Percentiles rank a stretch among this genome's conserved stretches.
Conservation (phyloP, 2,888 invertebrate genomes). For the Thelaira solivaga region DNA sequence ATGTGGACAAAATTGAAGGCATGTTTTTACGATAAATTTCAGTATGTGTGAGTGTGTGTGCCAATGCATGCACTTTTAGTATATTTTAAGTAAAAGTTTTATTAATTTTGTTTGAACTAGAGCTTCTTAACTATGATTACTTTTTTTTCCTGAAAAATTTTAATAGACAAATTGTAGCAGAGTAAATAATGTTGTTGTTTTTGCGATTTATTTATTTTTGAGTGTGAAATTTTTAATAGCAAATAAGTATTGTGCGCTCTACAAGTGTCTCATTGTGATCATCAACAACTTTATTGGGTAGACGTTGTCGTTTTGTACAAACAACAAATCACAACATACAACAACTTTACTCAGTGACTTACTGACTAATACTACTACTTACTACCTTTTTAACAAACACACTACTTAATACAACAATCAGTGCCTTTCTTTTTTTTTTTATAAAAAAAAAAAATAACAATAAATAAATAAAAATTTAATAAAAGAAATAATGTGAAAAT, state of each 20-base stretch:
- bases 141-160: constrained; percentile 16
- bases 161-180: constrained; percentile 41
- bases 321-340: constrained; percentile 44
- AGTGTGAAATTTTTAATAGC: constrained; percentile 57
- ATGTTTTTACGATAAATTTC: not conserved
- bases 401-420: constrained; percentile 52
- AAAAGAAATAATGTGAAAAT: constrained; percentile 63
- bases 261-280: constrained; percentile 19
- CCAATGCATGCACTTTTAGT: too few relatives aligned
- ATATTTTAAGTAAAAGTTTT: too few relatives aligned
- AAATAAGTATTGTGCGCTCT: constrained; percentile 12
- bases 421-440: constrained; percentile 27
- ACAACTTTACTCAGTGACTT: constrained; percentile 38
- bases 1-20: not conserved
- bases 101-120: constrained; percentile 16
- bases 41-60: not conserved
- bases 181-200: not conserved
- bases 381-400: constrained; percentile 36
- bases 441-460: constrained; percentile 21
- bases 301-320: constrained; percentile 32
- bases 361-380: constrained; percentile 34
- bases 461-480: constrained; percentile 25
- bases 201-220: constrained; percentile 32
- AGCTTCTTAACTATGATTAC: constrained; percentile 15
- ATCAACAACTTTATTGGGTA: constrained; percentile 29